These are phyloP conservation scores for Peromyscus attwateri DNA, from an alignment of 2,797 vertebrate species.

Conservation along the genomic window DNA sequence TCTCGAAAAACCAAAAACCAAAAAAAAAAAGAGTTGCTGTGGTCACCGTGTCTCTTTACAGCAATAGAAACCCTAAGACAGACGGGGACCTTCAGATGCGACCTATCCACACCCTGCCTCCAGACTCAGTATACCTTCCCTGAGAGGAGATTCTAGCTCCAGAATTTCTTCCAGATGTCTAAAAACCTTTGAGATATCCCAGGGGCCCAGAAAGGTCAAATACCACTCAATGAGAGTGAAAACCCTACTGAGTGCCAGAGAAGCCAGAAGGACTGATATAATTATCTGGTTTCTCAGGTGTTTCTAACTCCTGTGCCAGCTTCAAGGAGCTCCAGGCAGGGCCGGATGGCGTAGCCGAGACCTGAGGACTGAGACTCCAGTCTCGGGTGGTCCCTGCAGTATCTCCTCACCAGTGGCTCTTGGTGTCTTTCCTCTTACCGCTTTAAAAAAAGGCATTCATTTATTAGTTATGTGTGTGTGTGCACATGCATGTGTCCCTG, in stretches of 20 bases:
- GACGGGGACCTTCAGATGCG: not conserved
- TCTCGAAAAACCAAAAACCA: too few species aligned
- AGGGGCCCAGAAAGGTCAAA: not conserved
- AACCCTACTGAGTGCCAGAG: not conserved
- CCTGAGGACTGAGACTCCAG: fast-evolving
- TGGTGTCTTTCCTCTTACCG: not conserved
- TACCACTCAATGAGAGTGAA: not conserved
- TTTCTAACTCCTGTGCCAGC: fast-evolving
- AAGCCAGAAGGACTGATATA: not conserved
- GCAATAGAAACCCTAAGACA: not conserved
- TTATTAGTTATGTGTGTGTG: not conserved
- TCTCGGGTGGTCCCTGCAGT: fast-evolving
- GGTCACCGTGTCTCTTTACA: not conserved
- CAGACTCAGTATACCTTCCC: fast-evolving
- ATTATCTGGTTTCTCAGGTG: fast-evolving
- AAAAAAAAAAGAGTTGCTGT: not conserved
- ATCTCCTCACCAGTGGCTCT: not conserved
- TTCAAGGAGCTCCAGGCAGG: not conserved
- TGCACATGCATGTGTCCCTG: not conserved
- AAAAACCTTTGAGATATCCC: not conserved
- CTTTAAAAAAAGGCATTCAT: not conserved
- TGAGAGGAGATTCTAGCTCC: not conserved
- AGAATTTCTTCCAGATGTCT: not conserved
- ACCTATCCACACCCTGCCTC: not conserved
- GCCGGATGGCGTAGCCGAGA: fast-evolving